Evolutionary conservation across 2,797 vertebrate species (phyloP), one percentile per base, ranked within the genome.

Genomic region (Anguilla pacifica): DNA sequence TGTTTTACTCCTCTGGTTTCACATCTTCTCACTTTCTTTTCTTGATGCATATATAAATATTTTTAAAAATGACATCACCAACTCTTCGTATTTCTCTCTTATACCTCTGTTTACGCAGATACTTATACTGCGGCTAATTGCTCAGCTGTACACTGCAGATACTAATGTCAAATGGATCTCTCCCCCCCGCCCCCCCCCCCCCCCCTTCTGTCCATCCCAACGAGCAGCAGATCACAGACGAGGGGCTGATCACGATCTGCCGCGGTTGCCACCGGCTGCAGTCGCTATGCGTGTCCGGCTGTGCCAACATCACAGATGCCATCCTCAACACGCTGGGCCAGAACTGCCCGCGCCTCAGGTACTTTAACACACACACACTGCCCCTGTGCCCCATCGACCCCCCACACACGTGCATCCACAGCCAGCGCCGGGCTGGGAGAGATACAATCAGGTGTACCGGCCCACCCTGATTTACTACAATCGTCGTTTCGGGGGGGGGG

Each of bases 171-270:
- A 67, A 67, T 67, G 22, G 1, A 6, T 67, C 61, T 67, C 61
- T 4, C 22, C 55, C 17, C 77, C 19, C 13, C 7, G 31, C 13
- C 2, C 43, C 3, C 82, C 55, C 2, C 43, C 3, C 82, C 55
- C 5, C 3, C 0, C 39, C 6, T 13, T 81, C 77, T 87, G 83
- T 88, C 74, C 87, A 88, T 91, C 28, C 86, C 22, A 83, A 7
- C 91, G 92, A 96, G 94, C 95, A 99, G 98, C 98, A 99, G 97
- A 98, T 99, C 95, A 99, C 98, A 92, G 98, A 99, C 49, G 98
- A 99, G 46, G 98, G 98, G 88, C 97, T 99, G 92, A 99, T 99
- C 94, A 99, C 97, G 79, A 99, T 99, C 93, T 99, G 98, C 93
- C 97, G 98, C 91, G 98, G 98, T 86, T 99, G 98, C 91, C 98